Percentiles rank a stretch among this genome's conserved stretches.
Evolutionary conservation across 2,113 vertebrate genomes (phyloP).

Genomic region (Lophochroa leadbeateri): DNA sequence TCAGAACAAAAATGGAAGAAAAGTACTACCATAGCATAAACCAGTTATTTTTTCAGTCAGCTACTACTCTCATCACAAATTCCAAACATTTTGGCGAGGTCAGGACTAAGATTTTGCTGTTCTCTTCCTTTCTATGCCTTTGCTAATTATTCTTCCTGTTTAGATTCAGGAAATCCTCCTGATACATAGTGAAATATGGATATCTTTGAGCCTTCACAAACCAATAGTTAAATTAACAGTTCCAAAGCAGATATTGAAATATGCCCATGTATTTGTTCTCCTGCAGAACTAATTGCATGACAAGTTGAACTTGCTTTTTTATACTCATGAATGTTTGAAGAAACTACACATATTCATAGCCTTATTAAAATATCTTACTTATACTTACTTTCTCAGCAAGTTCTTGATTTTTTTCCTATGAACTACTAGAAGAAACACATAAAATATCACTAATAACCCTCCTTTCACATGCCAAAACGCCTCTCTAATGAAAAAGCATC

Average conservation of each 20-base stretch:
- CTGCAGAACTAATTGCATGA: background rate
- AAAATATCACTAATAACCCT: background rate
- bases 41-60: background rate
- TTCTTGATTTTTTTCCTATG: background rate
- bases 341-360: background rate
- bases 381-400: background rate
- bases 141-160: background rate
- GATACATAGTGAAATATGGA: background rate
- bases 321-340: background rate
- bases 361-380: background rate
- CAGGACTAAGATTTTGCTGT: background rate
- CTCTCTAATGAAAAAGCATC: background rate
- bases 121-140: background rate
- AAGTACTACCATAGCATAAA: background rate
- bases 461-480: background rate
- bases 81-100: background rate
- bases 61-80: background rate
- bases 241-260: background rate
- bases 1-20: background rate
- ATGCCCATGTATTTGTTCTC: background rate
- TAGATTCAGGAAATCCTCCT: background rate
- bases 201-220: background rate
- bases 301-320: background rate
- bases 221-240: background rate
- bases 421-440: background rate